Base-by-base conservation (phyloP, 2,888 invertebrate species). In the Phymatocera aterrima region DNA sequence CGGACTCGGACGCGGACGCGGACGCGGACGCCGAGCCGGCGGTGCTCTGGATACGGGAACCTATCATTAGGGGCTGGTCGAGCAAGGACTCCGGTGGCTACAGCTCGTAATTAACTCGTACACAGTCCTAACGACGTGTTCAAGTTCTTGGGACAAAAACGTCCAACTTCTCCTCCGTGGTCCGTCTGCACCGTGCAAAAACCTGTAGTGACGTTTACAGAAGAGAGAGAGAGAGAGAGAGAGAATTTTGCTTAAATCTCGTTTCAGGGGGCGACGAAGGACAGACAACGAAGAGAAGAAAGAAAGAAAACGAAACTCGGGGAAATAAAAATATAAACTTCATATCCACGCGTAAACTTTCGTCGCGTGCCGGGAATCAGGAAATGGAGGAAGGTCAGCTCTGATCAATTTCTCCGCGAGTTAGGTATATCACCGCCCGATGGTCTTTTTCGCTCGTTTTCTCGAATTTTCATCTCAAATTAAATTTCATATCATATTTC, bases 21-120 rank as follows among this genome's bases (percentile, higher is more conserved):
- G n/a, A n/a, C n/a, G n/a, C n/a, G n/a, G n/a, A n/a, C n/a, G n/a
- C n/a, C n/a, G n/a, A n/a, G n/a, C n/a, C 75, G 6, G 24, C 24
- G 60, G 6, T 75, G 75, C 75, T 60, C 75, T 75, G 60, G 75
- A 75, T 75, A 75, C 43, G 75, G 60, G 75, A 75, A 75, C 75
- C 75, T 60, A 75, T 75, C 75, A 75, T 75, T 75, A 75, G 57
- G n/a, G n/a, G 40, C 75, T 57, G 37, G 46, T 21, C 57, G 10
- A 57, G 57, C 57, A 75, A 31, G 60, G 75, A 75, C 75, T 75
- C 75, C 60, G 40, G 60, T 75, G 75, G 75, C 75, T 60, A 60
- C 54, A 60, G 40, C 75, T 75, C 75, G 57, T 75, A 75, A 75
- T 75, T 75, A 75, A 75, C 75, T 54, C 60, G 75, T 75, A 75